These are phyloP conservation scores for Cotesia typhae DNA, from an alignment of 1,140 invertebrate genomes.

Conservation along the genomic window DNA sequence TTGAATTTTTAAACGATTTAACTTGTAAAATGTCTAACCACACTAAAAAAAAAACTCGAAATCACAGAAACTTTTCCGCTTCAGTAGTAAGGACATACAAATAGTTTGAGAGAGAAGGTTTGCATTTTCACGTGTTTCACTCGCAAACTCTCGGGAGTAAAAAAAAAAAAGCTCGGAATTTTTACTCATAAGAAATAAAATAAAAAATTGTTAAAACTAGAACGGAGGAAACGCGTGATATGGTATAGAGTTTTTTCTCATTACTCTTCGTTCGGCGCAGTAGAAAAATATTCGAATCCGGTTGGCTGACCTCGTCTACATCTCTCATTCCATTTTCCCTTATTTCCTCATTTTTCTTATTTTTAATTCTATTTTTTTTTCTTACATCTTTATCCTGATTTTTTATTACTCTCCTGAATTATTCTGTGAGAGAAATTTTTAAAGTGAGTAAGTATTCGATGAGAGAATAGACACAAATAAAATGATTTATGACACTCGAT, in stretches of 20 bases:
- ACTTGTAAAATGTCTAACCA: conserved; percentile 37
- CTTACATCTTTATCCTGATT: neutral
- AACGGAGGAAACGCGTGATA: conserved; percentile 12
- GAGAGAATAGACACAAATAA: conserved; percentile 34
- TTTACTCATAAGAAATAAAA: neutral
- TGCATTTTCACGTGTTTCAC: neutral
- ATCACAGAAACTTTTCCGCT: conserved; percentile 40
- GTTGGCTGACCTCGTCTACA: conserved; percentile 44
- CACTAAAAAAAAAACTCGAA: conserved; percentile 19
- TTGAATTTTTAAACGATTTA: conserved; percentile 33
- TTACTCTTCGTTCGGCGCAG: conserved; percentile 47
- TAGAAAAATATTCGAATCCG: conserved; percentile 52
- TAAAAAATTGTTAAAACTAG: conserved; percentile 18
- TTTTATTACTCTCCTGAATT: conserved; percentile 16
- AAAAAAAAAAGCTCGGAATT: conserved; percentile 33
- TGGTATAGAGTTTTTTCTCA: conserved; percentile 32
- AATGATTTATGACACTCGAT: conserved; percentile 37
- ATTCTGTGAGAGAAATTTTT: conserved; percentile 22
- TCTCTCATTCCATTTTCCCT: conserved; percentile 28
- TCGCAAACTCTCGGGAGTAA: neutral
- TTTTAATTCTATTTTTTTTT: neutral
- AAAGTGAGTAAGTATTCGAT: conserved; percentile 35
- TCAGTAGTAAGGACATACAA: conserved; percentile 10
- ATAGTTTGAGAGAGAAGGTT: neutral
- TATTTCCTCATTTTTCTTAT: conserved; percentile 24